Evolutionary conservation across 1,140 invertebrate species (phyloP).

Genomic region (Leptinotarsa lineolata): DNA sequence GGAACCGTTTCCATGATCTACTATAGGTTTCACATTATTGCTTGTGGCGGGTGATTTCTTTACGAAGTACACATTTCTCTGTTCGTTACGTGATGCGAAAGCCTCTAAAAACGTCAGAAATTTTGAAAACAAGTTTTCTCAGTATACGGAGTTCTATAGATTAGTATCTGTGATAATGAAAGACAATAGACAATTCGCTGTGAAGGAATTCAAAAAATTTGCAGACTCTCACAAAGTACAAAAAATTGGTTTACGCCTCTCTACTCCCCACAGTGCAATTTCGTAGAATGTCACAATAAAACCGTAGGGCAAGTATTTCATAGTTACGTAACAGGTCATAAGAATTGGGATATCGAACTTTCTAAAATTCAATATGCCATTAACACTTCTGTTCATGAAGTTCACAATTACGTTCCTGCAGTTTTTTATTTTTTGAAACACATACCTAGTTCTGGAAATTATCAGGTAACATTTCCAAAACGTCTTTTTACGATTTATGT

Average conservation of each 20-base stretch:
- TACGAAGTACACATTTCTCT: neutral
- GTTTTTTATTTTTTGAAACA: slow-evolving; percentile 26
- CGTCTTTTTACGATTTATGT: too few relatives aligned
- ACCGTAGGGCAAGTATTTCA: too few relatives aligned
- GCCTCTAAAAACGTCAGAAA: neutral
- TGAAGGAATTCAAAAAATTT: slow-evolving; percentile 37
- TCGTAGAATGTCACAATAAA: slow-evolving; percentile 19
- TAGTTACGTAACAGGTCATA: slow-evolving; percentile 27
- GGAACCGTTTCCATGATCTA: slow-evolving; percentile 27
- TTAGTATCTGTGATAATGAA: neutral
- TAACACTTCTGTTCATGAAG: slow-evolving; percentile 22
- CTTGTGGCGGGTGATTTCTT: slow-evolving; percentile 13
- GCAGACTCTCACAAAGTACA: slow-evolving; percentile 22
- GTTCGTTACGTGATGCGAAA: neutral
- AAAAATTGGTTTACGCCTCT: slow-evolving; percentile 27
- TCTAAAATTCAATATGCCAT: slow-evolving; percentile 18
- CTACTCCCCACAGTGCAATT: slow-evolving; percentile 23
- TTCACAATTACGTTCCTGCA: slow-evolving; percentile 12
- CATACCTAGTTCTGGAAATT: slow-evolving; percentile 15
- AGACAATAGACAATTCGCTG: neutral
- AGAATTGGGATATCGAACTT: slow-evolving; percentile 21
- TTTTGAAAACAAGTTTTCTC: slow-evolving; percentile 31
- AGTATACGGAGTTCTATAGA: slow-evolving; percentile 20
- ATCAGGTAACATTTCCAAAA: neutral
- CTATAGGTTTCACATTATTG: slow-evolving; percentile 23